Conservation (phyloP, 2,888 invertebrate genomes). For the Quadroppia sp. region DNA sequence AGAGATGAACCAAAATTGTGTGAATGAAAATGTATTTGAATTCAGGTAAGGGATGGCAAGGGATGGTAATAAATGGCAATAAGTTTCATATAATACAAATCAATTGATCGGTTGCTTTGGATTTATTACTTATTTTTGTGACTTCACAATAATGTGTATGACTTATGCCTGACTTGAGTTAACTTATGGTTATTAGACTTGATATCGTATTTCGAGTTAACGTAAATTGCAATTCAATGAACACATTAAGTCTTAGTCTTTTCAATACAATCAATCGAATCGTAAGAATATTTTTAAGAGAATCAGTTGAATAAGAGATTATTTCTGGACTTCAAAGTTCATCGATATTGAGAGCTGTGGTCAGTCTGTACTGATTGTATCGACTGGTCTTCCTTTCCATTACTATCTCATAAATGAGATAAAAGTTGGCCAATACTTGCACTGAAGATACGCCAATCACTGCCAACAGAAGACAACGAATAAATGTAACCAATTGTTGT, state of each 20-base stretch:
- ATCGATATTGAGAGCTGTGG: slow-evolving; percentile 31
- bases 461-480: slow-evolving; percentile 7
- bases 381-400: slow-evolving; percentile 29
- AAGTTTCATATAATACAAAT: not conserved
- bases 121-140: no score
- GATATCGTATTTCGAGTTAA: not conserved
- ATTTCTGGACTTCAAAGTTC: not conserved
- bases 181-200: not conserved
- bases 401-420: slow-evolving; percentile 30
- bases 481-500: slow-evolving; percentile 2
- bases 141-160: no score
- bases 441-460: slow-evolving; percentile 6
- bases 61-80: not conserved
- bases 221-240: not conserved
- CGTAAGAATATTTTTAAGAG: no score
- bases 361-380: slow-evolving; percentile 28
- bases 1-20: not conserved
- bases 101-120: not conserved
- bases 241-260: not conserved
- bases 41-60: no score
- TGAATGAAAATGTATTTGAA: not conserved
- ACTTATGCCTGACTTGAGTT: not conserved
- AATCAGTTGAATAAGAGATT: not conserved
- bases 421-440: slow-evolving; percentile 24
- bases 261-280: no score